Percentiles rank a stretch among this genome's conserved stretches.
These are phyloP conservation scores for Eriocheir sinensis DNA, from an alignment of 1,140 invertebrate species.

Conservation along the genomic window DNA sequence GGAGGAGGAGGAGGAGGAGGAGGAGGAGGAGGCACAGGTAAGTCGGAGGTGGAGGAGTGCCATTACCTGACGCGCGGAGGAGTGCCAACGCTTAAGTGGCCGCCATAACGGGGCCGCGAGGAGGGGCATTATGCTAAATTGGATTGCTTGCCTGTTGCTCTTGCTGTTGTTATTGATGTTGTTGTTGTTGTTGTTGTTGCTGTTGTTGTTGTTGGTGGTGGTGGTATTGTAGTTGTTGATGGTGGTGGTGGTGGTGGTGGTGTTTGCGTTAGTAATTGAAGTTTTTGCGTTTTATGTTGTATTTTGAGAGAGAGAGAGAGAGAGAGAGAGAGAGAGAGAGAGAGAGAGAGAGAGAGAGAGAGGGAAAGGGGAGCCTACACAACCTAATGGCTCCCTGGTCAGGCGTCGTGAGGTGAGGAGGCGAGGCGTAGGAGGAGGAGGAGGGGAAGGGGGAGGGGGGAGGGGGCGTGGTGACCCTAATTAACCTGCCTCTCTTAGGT, in stretches of 20 bases:
- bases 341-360: neutral
- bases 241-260: neutral
- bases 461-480: neutral
- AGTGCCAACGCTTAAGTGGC: neutral
- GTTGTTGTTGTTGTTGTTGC: neutral
- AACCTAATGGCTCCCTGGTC: neutral
- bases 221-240: too few species aligned
- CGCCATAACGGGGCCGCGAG: neutral
- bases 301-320: neutral
- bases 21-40: too few species aligned
- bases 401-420: neutral
- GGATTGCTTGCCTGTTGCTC: neutral
- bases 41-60: neutral
- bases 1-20: too few species aligned
- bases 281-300: too few species aligned
- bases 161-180: too few species aligned
- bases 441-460: neutral
- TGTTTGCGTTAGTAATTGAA: neutral
- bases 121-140: too few species aligned
- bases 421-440: neutral
- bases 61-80: neutral
- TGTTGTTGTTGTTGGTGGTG: too few species aligned
- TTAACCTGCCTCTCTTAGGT: neutral
- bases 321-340: constrained; percentile 17
- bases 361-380: neutral